These are phyloP conservation scores for Eristalis pertinax DNA, from an alignment of 2,888 invertebrate genomes.

Conservation along the genomic window DNA sequence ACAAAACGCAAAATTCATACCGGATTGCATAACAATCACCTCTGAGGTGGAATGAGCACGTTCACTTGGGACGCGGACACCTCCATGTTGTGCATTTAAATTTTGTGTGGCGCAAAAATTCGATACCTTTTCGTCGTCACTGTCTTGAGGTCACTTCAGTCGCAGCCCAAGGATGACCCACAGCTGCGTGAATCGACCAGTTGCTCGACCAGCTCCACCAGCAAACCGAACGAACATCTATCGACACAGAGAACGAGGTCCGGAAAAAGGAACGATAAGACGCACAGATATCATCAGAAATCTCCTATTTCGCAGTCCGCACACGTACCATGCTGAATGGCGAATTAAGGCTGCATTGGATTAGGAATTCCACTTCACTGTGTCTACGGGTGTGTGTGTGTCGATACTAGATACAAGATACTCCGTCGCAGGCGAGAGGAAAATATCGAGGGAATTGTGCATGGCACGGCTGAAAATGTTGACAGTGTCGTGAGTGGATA, in stretches of 20 bases:
- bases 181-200: not conserved
- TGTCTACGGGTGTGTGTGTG: not conserved
- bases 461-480: not conserved
- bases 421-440: not conserved
- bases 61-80: not conserved
- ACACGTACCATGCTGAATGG: slow-evolving; percentile 49
- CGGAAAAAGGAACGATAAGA: slow-evolving; percentile 18
- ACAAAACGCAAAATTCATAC: not conserved
- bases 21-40: not conserved
- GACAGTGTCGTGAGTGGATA: not conserved
- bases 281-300: slow-evolving; percentile 23
- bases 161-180: not conserved
- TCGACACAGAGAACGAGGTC: not conserved
- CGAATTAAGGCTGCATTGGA: slow-evolving; percentile 50
- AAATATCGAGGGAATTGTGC: not conserved
- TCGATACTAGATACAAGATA: not conserved
- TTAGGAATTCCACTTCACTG: slow-evolving; percentile 29
- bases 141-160: not conserved
- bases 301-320: slow-evolving; percentile 32
- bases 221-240: no score
- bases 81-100: not conserved
- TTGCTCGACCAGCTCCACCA: no score
- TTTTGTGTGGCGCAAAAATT: not conserved
- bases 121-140: not conserved
- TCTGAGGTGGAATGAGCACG: not conserved